Evolutionary conservation across 2,888 invertebrate genomes (phyloP).

Genomic region (Empis stercorea): DNA sequence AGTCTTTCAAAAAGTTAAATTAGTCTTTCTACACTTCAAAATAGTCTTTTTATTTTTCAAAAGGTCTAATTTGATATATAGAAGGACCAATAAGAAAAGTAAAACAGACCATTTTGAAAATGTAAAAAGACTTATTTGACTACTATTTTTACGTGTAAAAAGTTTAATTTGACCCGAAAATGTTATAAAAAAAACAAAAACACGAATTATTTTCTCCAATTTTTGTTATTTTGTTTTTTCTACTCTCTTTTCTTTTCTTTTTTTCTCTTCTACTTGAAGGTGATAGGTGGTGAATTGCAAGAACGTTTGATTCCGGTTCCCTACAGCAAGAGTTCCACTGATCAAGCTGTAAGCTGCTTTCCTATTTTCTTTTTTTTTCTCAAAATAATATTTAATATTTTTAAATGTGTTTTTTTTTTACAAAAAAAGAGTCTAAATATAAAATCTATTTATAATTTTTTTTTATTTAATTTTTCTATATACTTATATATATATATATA

Average conservation of each 20-base stretch:
- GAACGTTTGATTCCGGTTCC: slow-evolving; percentile 99
- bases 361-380: too few species aligned
- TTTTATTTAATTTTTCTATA: slow-evolving; percentile 16
- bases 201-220: slow-evolving; percentile 5
- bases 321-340: slow-evolving; percentile 99
- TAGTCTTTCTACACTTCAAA: too few species aligned
- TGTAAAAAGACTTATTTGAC: too few species aligned
- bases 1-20: too few species aligned
- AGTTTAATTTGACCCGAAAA: too few species aligned
- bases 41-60: too few species aligned
- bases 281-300: slow-evolving; percentile 99
- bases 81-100: too few species aligned
- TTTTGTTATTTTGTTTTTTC: slow-evolving; percentile 6
- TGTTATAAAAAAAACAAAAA: slow-evolving; percentile 13
- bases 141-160: too few species aligned
- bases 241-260: not conserved
- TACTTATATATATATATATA: too few species aligned
- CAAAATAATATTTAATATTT: slow-evolving; percentile 11
- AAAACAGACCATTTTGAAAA: too few species aligned
- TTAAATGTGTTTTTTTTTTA: slow-evolving; percentile 29
- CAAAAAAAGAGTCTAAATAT: too few species aligned
- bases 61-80: too few species aligned
- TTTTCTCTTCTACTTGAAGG: slow-evolving; percentile 63
- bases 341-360: slow-evolving; percentile 98
- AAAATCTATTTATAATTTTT: slow-evolving; percentile 14